phyloP scores from a whole-genome alignment of 2,888 invertebrate species.

The Blastobasis lacticolella region DNA sequence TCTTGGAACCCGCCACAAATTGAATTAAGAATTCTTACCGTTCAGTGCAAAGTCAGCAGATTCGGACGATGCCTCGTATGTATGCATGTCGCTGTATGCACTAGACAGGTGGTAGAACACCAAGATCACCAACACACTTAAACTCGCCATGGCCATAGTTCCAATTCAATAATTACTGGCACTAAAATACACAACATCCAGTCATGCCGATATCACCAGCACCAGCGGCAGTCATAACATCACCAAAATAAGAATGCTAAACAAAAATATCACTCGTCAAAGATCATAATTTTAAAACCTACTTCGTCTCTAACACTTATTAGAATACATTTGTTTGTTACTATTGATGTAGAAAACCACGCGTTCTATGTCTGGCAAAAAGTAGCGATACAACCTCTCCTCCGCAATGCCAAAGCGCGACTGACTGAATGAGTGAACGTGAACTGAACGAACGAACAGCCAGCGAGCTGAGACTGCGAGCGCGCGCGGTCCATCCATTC shows the following conservation, averaged over 20 bases:
- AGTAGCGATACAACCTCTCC: constrained; percentile 16
- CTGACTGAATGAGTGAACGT: constrained; percentile 20
- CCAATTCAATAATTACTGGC: constrained; percentile 45
- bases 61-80: constrained; percentile 50
- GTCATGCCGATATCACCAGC: constrained; percentile 37
- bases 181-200: constrained; percentile 42
- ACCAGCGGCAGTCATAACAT: constrained; percentile 27
- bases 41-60: constrained; percentile 49
- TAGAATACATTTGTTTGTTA: background rate
- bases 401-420: constrained; percentile 30
- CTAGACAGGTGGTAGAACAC: constrained; percentile 52
- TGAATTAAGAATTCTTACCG: constrained; percentile 31
- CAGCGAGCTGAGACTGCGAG: constrained; percentile 19
- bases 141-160: constrained; percentile 61
- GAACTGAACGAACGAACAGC: constrained; percentile 18
- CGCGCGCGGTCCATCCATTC: constrained; percentile 21
- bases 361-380: constrained; percentile 28
- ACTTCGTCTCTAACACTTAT: constrained; percentile 1
- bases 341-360: constrained; percentile 32
- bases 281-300: background rate
- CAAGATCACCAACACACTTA: constrained; percentile 56
- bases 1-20: too few relatives aligned
- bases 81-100: constrained; percentile 30
- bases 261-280: constrained; percentile 18
- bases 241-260: constrained; percentile 29